A percentile compares a stretch with the other conserved stretches of the same genome.
Evolutionary conservation across 2,113 vertebrate genomes (phyloP).

Genomic region (Picathartes gymnocephalus): DNA sequence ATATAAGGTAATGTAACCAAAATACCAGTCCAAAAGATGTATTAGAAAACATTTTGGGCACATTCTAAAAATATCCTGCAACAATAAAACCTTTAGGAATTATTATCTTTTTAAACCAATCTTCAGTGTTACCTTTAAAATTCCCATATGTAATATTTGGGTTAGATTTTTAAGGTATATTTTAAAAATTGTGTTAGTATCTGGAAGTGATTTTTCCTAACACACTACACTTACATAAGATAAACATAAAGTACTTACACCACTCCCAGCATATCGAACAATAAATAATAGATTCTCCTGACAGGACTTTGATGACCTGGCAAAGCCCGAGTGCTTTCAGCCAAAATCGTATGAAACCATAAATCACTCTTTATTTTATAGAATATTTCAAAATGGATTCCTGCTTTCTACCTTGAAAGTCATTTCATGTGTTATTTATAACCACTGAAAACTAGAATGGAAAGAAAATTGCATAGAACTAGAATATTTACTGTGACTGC

Average conservation of each 20-base stretch:
- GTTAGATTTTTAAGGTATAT: background rate
- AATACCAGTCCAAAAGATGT: background rate
- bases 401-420: constrained; percentile 85
- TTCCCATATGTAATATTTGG: background rate
- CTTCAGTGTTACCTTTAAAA: background rate
- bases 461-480: constrained; percentile 76
- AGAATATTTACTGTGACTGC: constrained; percentile 74
- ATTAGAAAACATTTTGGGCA: background rate
- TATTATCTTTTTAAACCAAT: background rate
- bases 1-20: background rate
- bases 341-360: constrained; percentile 84
- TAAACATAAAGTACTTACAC: constrained; percentile 81
- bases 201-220: constrained; percentile 71
- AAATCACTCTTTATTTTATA: constrained; percentile 85
- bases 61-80: background rate
- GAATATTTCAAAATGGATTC: constrained; percentile 85
- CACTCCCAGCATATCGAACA: constrained; percentile 71
- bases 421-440: constrained; percentile 87
- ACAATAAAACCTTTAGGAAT: background rate
- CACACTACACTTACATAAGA: constrained; percentile 78
- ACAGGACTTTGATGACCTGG: constrained; percentile 85
- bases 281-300: constrained; percentile 83
- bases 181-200: constrained; percentile 55
- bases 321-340: constrained; percentile 83
- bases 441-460: constrained; percentile 72